Conservation (phyloP, 2,797 vertebrate species). For the Hirundo rustica region DNA sequence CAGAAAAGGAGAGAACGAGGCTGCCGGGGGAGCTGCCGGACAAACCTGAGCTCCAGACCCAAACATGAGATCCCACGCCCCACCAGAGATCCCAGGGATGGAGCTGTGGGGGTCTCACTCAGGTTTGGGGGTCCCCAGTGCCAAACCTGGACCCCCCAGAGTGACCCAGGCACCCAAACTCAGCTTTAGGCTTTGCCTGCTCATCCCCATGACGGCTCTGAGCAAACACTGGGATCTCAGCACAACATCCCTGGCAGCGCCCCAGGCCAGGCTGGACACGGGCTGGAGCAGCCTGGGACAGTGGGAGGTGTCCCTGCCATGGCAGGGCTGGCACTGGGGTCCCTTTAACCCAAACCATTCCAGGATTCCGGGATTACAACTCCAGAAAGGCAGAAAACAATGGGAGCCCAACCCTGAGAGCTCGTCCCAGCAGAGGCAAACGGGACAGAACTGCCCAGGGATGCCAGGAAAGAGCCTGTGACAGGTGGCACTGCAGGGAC, state of each 20-base stretch:
- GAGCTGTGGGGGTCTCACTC: neutral
- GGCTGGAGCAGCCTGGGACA: neutral
- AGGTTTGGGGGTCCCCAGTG: neutral
- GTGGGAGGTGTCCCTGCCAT: neutral
- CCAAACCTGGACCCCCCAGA: neutral
- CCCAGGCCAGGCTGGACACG: neutral
- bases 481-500: neutral
- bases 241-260: neutral
- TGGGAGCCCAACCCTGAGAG: neutral
- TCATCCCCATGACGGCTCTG: neutral
- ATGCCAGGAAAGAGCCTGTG: rapidly evolving
- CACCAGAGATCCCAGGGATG: no score
- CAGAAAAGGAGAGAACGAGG: neutral
- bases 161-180: neutral
- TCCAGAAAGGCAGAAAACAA: neutral
- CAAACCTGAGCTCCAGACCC: neutral
- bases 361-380: neutral
- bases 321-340: neutral
- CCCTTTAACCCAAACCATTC: neutral
- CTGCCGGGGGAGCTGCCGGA: rapidly evolving
- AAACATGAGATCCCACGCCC: neutral
- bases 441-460: neutral
- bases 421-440: neutral
- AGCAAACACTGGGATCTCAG: neutral
- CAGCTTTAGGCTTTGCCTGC: neutral